These are phyloP conservation scores for Cynodonichthys magdalenae DNA, from an alignment of 2,797 vertebrate genomes.

Conservation along the genomic window DNA sequence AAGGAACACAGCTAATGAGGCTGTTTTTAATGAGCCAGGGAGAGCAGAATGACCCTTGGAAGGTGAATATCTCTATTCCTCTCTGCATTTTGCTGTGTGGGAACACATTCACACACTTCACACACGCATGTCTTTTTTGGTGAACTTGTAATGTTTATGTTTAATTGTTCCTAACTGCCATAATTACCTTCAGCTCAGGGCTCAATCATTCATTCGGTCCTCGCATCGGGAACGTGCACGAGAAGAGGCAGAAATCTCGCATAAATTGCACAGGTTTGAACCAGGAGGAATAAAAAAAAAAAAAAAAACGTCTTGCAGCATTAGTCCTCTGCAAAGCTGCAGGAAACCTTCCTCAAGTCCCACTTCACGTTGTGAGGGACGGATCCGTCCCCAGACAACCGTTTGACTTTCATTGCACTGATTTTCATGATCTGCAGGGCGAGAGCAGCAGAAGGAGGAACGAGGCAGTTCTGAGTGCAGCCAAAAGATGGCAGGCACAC, in stretches of 20 bases:
- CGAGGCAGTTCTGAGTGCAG: slow-evolving; percentile 55
- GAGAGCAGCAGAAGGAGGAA: not conserved
- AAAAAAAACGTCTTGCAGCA: slow-evolving; percentile 50
- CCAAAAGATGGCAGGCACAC: slow-evolving; percentile 85
- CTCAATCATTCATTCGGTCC: slow-evolving; percentile 53
- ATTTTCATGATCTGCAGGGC: slow-evolving; percentile 69
- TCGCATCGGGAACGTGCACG: slow-evolving; percentile 55
- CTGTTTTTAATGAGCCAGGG: slow-evolving; percentile 83
- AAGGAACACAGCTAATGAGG: slow-evolving; percentile 80
- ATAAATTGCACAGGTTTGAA: slow-evolving; percentile 63
- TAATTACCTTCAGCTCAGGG: slow-evolving; percentile 65
- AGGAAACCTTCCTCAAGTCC: slow-evolving; percentile 72
- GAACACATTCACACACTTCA: slow-evolving; percentile 35
- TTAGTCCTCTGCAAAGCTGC: slow-evolving; percentile 61
- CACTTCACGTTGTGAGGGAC: slow-evolving; percentile 74
- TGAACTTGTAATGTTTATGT: slow-evolving; percentile 63
- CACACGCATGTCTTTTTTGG: slow-evolving; percentile 24
- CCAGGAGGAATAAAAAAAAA: not conserved
- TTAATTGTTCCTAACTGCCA: slow-evolving; percentile 70
- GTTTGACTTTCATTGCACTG: slow-evolving; percentile 73
- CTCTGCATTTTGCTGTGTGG: slow-evolving; percentile 47
- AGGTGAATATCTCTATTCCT: slow-evolving; percentile 78
- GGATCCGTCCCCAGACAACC: slow-evolving; percentile 71
- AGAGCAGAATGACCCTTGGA: slow-evolving; percentile 79
- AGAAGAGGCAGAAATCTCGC: slow-evolving; percentile 63